Evolutionary conservation across 64 coral and sea anemone genomes (phyloP).

Genomic region (Pachyseris speciosa): DNA sequence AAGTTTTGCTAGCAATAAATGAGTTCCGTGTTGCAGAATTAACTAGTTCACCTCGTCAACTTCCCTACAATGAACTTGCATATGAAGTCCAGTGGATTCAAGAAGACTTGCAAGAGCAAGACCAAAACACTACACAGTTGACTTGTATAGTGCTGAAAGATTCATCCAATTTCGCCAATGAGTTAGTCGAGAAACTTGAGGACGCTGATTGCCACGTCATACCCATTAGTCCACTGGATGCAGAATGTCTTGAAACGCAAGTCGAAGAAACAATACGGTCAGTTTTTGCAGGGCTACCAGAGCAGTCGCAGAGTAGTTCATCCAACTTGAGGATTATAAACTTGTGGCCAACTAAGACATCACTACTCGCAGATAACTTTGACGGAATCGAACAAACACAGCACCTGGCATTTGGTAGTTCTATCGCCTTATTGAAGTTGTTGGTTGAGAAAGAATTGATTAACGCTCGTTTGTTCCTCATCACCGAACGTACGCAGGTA

Average conservation of each 20-base stretch:
- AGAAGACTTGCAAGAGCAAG: neutral
- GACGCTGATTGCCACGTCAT: neutral
- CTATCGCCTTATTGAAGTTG: conserved; percentile 1
- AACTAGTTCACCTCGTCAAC: neutral
- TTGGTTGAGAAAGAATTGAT: neutral
- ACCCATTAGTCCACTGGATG: neutral
- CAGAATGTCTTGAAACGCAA: neutral
- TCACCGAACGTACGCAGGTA: conserved; percentile 14
- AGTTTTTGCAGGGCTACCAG: neutral
- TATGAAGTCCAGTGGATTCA: conserved; percentile 39
- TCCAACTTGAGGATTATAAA: neutral
- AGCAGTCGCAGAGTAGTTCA: neutral
- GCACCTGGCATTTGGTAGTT: conserved; percentile 10
- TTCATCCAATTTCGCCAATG: neutral
- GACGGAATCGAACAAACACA: conserved; percentile 9
- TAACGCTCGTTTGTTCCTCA: neutral
- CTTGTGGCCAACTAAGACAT: conserved; percentile 26
- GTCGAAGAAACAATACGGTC: neutral
- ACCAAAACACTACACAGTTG: neutral
- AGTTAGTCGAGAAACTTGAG: neutral
- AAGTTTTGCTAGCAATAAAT: conserved; percentile 13
- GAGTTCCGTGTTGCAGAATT: conserved; percentile 17
- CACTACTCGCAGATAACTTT: neutral
- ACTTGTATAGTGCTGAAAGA: conserved; percentile 41
- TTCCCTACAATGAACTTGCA: neutral